These are phyloP conservation scores for Lates calcarifer DNA, from an alignment of 2,113 vertebrate genomes.

Conservation along the genomic window DNA sequence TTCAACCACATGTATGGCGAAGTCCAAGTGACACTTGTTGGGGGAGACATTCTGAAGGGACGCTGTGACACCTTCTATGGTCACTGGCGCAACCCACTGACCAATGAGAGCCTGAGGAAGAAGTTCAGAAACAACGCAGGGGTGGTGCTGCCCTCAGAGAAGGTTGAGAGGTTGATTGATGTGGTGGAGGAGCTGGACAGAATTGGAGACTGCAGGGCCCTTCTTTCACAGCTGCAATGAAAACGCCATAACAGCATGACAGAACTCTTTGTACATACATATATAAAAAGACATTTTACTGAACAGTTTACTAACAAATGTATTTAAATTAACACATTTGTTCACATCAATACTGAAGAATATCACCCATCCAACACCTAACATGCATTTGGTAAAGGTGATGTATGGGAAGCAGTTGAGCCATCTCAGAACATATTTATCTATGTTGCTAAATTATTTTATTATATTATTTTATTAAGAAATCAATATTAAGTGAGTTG, in stretches of 20 bases:
- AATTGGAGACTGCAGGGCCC: slow-evolving; percentile 57
- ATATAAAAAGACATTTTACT: background rate
- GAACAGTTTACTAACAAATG: background rate
- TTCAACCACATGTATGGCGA: slow-evolving; percentile 91
- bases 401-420: background rate
- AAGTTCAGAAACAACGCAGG: slow-evolving; percentile 88
- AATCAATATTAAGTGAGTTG: background rate
- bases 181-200: slow-evolving; percentile 80
- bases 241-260: background rate
- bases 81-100: slow-evolving; percentile 92
- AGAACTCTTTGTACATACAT: background rate
- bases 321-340: background rate
- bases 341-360: background rate
- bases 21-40: slow-evolving; percentile 85
- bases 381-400: background rate
- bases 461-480: background rate
- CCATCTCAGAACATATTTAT: background rate
- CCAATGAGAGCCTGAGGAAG: slow-evolving; percentile 86
- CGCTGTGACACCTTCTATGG: slow-evolving; percentile 92
- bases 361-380: background rate
- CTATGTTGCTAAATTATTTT: background rate
- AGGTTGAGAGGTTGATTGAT: slow-evolving; percentile 82
- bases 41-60: slow-evolving; percentile 84
- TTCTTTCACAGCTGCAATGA: slow-evolving; percentile 85
- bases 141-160: slow-evolving; percentile 80